Evolutionary conservation across 2,888 invertebrate genomes (phyloP).

Genomic region (Pterobdella sp.): DNA sequence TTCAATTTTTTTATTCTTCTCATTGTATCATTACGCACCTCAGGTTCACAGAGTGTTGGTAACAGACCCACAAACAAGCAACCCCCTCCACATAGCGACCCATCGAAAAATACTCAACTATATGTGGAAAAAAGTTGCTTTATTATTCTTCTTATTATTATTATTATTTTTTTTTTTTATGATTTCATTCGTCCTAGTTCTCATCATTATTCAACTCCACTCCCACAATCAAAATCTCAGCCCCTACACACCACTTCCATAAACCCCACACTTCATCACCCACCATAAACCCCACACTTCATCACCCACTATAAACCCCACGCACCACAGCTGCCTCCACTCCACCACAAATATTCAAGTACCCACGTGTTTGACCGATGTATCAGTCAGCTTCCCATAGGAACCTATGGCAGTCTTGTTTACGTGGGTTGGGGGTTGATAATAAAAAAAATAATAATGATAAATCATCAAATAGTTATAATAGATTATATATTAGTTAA

Average conservation of each 20-base stretch:
- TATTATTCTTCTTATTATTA: background rate
- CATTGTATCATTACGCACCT: background rate
- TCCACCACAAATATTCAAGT: background rate
- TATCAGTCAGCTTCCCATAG: background rate
- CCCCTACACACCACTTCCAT: too few species aligned
- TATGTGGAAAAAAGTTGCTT: conserved; percentile 14
- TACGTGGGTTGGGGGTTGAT: conserved; percentile 8
- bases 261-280: too few species aligned
- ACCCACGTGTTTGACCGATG: background rate
- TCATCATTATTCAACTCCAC: too few species aligned
- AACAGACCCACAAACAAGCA: conserved; percentile 15
- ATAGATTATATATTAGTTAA: too few species aligned
- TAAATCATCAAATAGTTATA: too few species aligned
- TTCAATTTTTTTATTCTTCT: background rate
- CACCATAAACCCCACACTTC: too few species aligned
- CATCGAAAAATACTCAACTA: conserved; percentile 15
- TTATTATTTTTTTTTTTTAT: background rate
- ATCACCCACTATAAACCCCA: too few species aligned
- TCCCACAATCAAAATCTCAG: too few species aligned
- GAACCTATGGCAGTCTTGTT: conserved; percentile 5
- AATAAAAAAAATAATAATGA: too few species aligned
- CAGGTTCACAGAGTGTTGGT: conserved; percentile 21
- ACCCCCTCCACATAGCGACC: conserved; percentile 18
- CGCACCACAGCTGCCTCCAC: conserved; percentile 12
- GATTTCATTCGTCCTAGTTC: background rate